Percentiles rank a stretch among this genome's conserved stretches.
These are phyloP conservation scores for Peromyscus eremicus DNA, from an alignment of 2,797 vertebrate genomes.

Conservation along the genomic window DNA sequence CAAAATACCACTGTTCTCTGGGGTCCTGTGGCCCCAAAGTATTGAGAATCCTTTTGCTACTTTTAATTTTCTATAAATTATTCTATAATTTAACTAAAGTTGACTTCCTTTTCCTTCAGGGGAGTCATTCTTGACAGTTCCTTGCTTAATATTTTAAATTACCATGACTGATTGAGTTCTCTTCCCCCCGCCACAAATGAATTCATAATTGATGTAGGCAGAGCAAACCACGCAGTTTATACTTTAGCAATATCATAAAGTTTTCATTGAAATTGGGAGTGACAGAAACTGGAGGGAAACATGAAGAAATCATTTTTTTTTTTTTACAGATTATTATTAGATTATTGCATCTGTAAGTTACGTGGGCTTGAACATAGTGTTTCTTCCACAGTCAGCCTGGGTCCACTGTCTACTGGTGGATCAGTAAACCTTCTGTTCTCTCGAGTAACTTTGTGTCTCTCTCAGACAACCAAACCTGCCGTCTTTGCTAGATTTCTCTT, in stretches of 20 bases:
- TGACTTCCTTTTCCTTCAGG: constrained; percentile 62
- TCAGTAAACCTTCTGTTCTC: background rate
- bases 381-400: background rate
- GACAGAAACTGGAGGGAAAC: background rate
- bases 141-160: constrained; percentile 75
- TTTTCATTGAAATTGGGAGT: constrained; percentile 68
- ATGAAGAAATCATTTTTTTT: constrained; percentile 58
- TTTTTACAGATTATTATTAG: constrained; percentile 40
- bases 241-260: constrained; percentile 33
- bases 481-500: background rate
- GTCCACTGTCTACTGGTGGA: background rate
- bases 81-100: constrained; percentile 62
- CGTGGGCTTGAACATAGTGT: background rate
- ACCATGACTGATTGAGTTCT: constrained; percentile 64
- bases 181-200: constrained; percentile 58
- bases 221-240: constrained; percentile 62
- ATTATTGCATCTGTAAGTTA: constrained; percentile 3
- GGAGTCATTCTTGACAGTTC: constrained; percentile 49
- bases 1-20: background rate
- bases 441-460: constrained; percentile 54
- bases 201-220: constrained; percentile 75
- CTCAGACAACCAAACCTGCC: background rate
- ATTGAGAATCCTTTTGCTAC: constrained; percentile 48
- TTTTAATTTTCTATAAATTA: constrained; percentile 70
- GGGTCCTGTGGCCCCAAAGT: background rate